Evolutionary conservation across 2,888 invertebrate species (phyloP).

Genomic region (Entomobrya multifasciata): DNA sequence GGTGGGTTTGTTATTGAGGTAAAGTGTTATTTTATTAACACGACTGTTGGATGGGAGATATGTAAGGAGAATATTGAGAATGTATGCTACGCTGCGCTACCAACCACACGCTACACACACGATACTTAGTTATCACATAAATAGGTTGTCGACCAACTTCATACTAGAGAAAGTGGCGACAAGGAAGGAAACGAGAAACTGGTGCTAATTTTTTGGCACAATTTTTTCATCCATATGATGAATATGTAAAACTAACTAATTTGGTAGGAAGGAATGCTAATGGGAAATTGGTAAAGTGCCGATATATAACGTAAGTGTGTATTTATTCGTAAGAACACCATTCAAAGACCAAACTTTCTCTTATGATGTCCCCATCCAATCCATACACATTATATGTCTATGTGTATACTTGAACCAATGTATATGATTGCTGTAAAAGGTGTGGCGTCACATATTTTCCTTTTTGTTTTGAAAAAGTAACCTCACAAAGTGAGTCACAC

Average conservation of each 20-base stretch:
- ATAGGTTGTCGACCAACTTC: background rate
- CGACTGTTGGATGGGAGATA: background rate
- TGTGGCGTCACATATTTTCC: too few species aligned
- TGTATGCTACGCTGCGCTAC: too few species aligned
- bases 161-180: background rate
- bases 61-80: background rate
- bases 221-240: background rate
- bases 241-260: background rate
- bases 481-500: too few species aligned
- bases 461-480: too few species aligned
- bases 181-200: background rate
- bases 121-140: background rate
- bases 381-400: background rate
- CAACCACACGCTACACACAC: too few species aligned
- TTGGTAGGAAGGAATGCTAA: background rate
- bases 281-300: background rate
- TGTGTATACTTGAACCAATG: background rate
- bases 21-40: background rate
- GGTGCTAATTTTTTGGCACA: slow-evolving; percentile 8
- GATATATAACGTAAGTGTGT: too few species aligned
- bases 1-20: background rate
- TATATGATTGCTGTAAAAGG: background rate
- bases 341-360: too few species aligned
- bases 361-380: background rate
- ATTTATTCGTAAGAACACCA: background rate